Evolutionary conservation across 1,140 invertebrate species (phyloP), one percentile per base, ranked within the genome.

Genomic region (Drosophila repleta): DNA sequence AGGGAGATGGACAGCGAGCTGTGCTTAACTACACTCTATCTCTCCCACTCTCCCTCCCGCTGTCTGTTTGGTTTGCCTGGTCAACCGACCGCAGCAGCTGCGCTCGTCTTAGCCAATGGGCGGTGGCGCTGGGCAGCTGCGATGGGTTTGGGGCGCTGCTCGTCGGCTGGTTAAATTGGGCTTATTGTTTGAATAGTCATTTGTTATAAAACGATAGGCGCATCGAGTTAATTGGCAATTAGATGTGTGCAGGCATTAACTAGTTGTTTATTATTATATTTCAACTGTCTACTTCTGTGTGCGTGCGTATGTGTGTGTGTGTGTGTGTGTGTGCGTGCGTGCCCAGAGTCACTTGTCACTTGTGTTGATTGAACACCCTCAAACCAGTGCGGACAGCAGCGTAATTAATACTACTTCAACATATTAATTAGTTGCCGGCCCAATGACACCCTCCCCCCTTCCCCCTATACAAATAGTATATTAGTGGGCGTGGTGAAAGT

Each of bases 181-280:
- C 53, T 60, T 69, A 69, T 74, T 68, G 64, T 62, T 67, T n/a
- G 64, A 11, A 17, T 58, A 56, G 64, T 52, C 70, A 74, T 74
- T 69, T 69, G 55, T 69, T 76, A 69, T 73, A 63, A 76, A 76
- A 76, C 60, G 64, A 60, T 70, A 76, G 48, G 37, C 70, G 68
- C 74, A 74, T 76, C 70, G 69, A 60, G 65, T 76, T 76, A 76
- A 74, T 76, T 76, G 70, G 49, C 70, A 76, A 74, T 76, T 69
- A 76, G 74, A 69, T 69, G 69, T 74, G 74, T 69, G 74, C n/a
- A 63, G 41, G 70, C 70, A 76, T 76, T 74, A 74, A 74, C 24
- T 74, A 52, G 63, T 69, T 76, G 64, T 64, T 72, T 67, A 66
- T 73, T 72, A 41, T 46, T 68, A 67, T 67, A 66, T 73, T 72